These are phyloP conservation scores for Camelus dromedarius DNA, from an alignment of 2,113 vertebrate species.

Conservation along the genomic window DNA sequence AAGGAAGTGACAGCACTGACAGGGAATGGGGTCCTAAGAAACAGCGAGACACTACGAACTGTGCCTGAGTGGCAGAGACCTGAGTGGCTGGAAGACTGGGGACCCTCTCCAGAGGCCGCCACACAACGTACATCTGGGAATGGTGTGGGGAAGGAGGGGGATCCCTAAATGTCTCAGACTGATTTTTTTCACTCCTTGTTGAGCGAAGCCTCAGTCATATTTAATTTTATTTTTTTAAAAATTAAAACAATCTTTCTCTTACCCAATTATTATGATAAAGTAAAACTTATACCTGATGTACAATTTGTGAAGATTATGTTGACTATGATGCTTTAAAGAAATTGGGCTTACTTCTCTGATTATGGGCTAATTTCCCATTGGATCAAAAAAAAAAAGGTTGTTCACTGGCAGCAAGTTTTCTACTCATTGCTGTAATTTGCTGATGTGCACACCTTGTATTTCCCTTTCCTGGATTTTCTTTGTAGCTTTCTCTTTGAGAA, in stretches of 20 bases:
- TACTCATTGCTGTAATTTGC: background rate
- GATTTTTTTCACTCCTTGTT: background rate
- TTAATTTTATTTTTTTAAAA: background rate
- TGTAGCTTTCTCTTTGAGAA: background rate
- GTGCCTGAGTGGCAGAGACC: background rate
- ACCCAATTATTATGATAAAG: background rate
- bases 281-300: background rate
- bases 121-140: background rate
- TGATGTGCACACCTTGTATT: background rate
- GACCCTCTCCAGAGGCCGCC: background rate
- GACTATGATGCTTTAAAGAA: background rate
- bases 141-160: fast-evolving
- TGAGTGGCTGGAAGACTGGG: background rate
- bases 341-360: background rate
- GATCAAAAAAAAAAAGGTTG: background rate
- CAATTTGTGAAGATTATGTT: background rate
- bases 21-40: background rate
- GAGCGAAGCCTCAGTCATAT: background rate
- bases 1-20: background rate
- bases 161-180: background rate
- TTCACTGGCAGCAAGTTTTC: background rate
- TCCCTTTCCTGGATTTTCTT: background rate
- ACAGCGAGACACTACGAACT: background rate
- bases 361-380: background rate
- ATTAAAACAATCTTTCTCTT: background rate